Percentiles rank a stretch among this genome's conserved stretches.
These are phyloP conservation scores for Sinocyclocheilus anshuiensis DNA, from an alignment of 2,113 vertebrate genomes.

Conservation along the genomic window DNA sequence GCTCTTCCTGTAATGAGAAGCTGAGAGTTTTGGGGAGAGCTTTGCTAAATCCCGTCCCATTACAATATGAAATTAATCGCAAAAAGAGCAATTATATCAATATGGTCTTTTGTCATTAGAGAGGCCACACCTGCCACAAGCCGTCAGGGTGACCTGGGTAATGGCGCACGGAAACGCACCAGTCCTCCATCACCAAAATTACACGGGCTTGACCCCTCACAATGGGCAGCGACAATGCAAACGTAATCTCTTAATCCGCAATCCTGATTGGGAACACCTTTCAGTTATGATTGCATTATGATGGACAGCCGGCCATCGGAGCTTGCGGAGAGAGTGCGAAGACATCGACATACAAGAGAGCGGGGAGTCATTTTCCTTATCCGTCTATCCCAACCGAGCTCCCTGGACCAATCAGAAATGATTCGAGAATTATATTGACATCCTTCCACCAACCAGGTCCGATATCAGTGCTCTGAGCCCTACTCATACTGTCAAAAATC, in stretches of 20 bases:
- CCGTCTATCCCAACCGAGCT: slow-evolving; percentile 26
- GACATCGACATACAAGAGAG: slow-evolving; percentile 31
- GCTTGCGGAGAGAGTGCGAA: slow-evolving; percentile 65
- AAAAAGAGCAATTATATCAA: slow-evolving; percentile 61
- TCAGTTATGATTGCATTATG: slow-evolving; percentile 74
- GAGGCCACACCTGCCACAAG: slow-evolving; percentile 52
- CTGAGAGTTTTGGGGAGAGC: slow-evolving; percentile 31
- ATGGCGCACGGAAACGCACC: slow-evolving; percentile 36
- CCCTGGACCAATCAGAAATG: slow-evolving; percentile 33
- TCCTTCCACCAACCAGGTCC: slow-evolving; percentile 33
- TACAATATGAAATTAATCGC: slow-evolving; percentile 64
- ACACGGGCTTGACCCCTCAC: slow-evolving; percentile 40
- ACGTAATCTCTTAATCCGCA: slow-evolving; percentile 76
- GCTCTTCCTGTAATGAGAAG: slow-evolving; percentile 55
- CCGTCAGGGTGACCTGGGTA: slow-evolving; percentile 54
- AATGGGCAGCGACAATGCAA: slow-evolving; percentile 48
- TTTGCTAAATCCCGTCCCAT: slow-evolving; percentile 60
- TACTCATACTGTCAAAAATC: slow-evolving; percentile 46
- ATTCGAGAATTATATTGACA: slow-evolving; percentile 49
- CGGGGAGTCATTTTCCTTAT: slow-evolving; percentile 22
- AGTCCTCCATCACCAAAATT: slow-evolving; percentile 57
- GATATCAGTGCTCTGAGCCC: slow-evolving; percentile 30
- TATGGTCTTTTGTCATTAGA: slow-evolving; percentile 58
- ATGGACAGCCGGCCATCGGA: slow-evolving; percentile 72
- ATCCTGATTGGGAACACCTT: slow-evolving; percentile 81